phyloP scores from a whole-genome alignment of 2,113 vertebrate species.

The Cyrtonyx montezumae region DNA sequence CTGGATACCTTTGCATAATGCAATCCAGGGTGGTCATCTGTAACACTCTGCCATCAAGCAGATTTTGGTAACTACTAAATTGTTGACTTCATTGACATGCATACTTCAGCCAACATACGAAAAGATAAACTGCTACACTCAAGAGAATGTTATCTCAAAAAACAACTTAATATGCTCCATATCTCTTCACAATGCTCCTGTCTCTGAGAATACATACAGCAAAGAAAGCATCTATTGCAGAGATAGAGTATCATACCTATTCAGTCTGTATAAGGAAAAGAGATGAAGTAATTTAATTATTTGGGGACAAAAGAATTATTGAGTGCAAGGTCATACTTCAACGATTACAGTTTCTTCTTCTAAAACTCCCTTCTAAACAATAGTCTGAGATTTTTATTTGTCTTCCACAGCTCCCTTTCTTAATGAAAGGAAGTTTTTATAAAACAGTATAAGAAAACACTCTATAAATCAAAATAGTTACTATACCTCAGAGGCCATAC shows the following conservation, averaged over 20 bases:
- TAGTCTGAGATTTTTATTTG: not conserved
- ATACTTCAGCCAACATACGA: not conserved
- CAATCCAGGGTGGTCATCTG: not conserved
- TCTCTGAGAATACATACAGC: not conserved
- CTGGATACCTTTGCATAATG: conserved; percentile 17
- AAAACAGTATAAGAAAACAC: not conserved
- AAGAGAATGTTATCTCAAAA: not conserved
- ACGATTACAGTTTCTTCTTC: not conserved
- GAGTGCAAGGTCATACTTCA: not conserved
- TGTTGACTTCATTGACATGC: not conserved
- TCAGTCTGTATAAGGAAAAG: not conserved
- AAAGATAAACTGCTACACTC: not conserved
- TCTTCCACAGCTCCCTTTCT: not conserved
- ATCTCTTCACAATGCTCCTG: not conserved
- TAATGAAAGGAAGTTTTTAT: not conserved
- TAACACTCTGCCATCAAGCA: not conserved
- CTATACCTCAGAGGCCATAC: not conserved
- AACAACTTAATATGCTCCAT: not conserved
- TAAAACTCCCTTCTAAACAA: not conserved
- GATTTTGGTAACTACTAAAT: conserved; percentile 17
- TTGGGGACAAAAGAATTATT: not conserved
- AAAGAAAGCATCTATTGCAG: not conserved
- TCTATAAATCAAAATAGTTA: not conserved
- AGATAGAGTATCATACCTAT: not conserved
- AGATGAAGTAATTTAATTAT: not conserved